Base-by-base conservation (phyloP, 2,797 vertebrate species). In the Falco columbarius region DNA sequence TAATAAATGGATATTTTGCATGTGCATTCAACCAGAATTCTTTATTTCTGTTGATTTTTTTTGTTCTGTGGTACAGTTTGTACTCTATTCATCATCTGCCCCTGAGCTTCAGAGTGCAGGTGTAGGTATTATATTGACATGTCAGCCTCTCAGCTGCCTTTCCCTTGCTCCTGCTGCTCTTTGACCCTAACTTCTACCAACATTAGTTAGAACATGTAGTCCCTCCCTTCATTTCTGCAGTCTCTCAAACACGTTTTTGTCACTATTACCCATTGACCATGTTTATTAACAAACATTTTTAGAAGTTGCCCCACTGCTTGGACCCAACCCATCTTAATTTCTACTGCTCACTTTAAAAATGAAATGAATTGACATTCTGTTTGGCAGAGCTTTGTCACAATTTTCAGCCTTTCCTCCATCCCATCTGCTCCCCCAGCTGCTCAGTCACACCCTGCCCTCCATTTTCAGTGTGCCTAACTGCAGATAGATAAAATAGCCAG, bases 361-460 rank as follows among this genome's bases (percentile, higher is more conserved):
- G 82, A 96, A 95, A 93, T 88, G 89, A 94, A 89, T 81, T 85
- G 87, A 34, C 96, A 83, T 95, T 85, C 52, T 92, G 79, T 96
- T 97, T 97, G 97, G 96, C 97, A 97, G 96, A 97, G 94, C 96
- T 97, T 93, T 97, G 94, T 97, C 97, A 93, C 92, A 73, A 86
- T 96, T 96, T 92, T 90, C 95, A 97, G 95, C 95, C 96, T 83
- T 98, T 96, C 96, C 94, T 95, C 85, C 71, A 0, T 94, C 97
- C 97, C 97, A 97, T 98, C 97, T 98, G 97, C 93, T 98, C 71
- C 87, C 94, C 89, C 97, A 98, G 97, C 96, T 97, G 97, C 97
- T 97, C 92, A 85, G 89, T 94, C 93, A 92, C 58, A 27, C 92
- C 87, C 90, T 86, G 49, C 83, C 92, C 92, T 97, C 94, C 89